phyloP scores from a whole-genome alignment of 2,888 invertebrate genomes.

The Cerastoderma edule region DNA sequence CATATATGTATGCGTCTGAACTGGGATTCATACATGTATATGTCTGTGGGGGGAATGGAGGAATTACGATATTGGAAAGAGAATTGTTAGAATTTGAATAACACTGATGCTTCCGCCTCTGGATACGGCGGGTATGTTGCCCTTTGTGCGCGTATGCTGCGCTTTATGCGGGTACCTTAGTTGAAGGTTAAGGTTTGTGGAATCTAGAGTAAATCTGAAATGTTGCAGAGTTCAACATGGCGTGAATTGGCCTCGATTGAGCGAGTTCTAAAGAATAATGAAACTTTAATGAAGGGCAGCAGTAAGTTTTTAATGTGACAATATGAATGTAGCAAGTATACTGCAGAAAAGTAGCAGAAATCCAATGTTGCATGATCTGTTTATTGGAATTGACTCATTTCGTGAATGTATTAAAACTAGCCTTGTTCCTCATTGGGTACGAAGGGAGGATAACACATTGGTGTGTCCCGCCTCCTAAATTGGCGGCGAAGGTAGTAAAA shows the following conservation, averaged over 20 bases:
- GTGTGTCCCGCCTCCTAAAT: constrained; percentile 34
- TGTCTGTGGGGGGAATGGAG: constrained; percentile 8
- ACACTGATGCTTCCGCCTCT: background rate
- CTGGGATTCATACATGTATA: constrained; percentile 16
- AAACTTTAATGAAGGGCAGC: background rate
- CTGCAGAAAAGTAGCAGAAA: constrained; percentile 25
- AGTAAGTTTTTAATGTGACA: constrained; percentile 25
- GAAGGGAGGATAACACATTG: constrained; percentile 23
- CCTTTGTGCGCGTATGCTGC: too few relatives aligned
- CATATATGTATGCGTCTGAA: constrained; percentile 1
- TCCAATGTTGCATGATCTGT: constrained; percentile 3
- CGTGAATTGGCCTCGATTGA: constrained; percentile 2
- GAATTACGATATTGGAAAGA: constrained; percentile 24
- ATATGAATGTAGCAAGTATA: constrained; percentile 19
- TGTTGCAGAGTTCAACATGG: constrained; percentile 11
- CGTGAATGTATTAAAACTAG: constrained; percentile 7
- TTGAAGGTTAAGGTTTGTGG: constrained; percentile 13
- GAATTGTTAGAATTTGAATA: background rate
- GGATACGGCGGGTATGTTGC: constrained; percentile 21
- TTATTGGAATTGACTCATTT: constrained; percentile 2
- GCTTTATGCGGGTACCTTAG: constrained; percentile 18
- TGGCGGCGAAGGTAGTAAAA: background rate
- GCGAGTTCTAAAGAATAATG: constrained; percentile 5
- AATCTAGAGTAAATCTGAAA: background rate
- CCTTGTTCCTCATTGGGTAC: constrained; percentile 21